A percentile compares a stretch with the other conserved stretches of the same genome.
These are phyloP conservation scores for Lamellibrachia luymesi DNA, from an alignment of 1,140 invertebrate genomes.

Conservation along the genomic window DNA sequence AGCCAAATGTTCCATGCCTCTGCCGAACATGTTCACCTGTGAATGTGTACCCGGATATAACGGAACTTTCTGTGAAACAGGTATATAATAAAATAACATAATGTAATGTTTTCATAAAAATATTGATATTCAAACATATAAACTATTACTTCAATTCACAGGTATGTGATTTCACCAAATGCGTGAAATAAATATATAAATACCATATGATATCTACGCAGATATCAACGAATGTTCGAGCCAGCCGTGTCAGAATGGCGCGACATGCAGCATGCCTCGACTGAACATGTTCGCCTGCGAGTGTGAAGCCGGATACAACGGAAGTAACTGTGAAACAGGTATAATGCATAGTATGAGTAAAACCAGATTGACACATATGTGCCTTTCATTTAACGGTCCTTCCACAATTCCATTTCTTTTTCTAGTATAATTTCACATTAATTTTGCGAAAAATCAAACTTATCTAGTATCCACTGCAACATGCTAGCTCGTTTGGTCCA, in stretches of 20 bases:
- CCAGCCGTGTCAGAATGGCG: neutral
- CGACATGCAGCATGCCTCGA: neutral
- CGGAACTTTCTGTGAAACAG: slow-evolving; percentile 9
- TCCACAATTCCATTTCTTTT: neutral
- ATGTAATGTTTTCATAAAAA: neutral
- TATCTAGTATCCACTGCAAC: no score
- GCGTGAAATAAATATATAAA: no score
- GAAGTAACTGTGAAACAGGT: neutral
- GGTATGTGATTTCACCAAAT: no score
- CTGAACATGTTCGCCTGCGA: neutral
- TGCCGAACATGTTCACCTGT: neutral
- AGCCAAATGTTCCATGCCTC: neutral
- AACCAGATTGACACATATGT: no score
- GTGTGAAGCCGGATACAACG: neutral
- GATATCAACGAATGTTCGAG: neutral
- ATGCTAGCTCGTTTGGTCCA: no score
- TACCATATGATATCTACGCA: neutral
- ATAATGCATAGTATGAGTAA: neutral
- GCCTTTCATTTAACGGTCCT: neutral
- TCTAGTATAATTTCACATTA: no score
- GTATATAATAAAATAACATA: neutral
- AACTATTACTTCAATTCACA: neutral
- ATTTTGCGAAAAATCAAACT: no score
- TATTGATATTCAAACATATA: neutral
- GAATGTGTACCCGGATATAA: neutral